Evolutionary conservation across 2,888 invertebrate genomes (phyloP).

Genomic region (Agriopis leucophaearia): DNA sequence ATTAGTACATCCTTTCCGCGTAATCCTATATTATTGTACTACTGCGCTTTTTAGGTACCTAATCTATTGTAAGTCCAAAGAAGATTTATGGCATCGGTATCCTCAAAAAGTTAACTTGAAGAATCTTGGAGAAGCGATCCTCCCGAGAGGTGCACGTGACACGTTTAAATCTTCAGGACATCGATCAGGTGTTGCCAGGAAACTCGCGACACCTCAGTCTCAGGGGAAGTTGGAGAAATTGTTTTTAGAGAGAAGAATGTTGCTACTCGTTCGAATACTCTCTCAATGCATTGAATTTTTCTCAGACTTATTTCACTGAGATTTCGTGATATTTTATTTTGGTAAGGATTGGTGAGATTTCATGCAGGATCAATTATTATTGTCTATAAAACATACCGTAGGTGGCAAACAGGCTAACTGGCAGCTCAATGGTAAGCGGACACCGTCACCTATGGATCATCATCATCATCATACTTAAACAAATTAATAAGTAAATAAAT

Average conservation of each 20-base stretch:
- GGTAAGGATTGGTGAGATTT: too few relatives aligned
- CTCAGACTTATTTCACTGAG: neutral
- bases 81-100: conserved; percentile 4
- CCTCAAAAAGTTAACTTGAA: conserved; percentile 50
- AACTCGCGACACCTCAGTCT: conserved; percentile 9
- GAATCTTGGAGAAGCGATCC: conserved; percentile 49
- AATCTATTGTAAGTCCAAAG: too few relatives aligned
- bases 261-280: conserved; percentile 1
- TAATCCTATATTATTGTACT: too few relatives aligned
- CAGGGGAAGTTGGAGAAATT: conserved; percentile 16
- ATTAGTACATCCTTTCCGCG: too few relatives aligned
- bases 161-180: conserved; percentile 64
- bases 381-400: too few relatives aligned
- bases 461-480: too few relatives aligned
- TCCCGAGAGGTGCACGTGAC: conserved; percentile 60
- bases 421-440: too few relatives aligned
- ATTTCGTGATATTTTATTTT: neutral
- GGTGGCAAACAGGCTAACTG: too few relatives aligned
- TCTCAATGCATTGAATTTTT: neutral
- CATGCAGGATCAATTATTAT: too few relatives aligned
- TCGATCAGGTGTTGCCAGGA: conserved; percentile 56
- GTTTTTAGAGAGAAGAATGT: conserved; percentile 5
- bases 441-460: too few relatives aligned
- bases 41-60: too few relatives aligned
- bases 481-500: too few relatives aligned